phyloP scores from a whole-genome alignment of 2,113 vertebrate genomes.

The Mellivora capensis region DNA sequence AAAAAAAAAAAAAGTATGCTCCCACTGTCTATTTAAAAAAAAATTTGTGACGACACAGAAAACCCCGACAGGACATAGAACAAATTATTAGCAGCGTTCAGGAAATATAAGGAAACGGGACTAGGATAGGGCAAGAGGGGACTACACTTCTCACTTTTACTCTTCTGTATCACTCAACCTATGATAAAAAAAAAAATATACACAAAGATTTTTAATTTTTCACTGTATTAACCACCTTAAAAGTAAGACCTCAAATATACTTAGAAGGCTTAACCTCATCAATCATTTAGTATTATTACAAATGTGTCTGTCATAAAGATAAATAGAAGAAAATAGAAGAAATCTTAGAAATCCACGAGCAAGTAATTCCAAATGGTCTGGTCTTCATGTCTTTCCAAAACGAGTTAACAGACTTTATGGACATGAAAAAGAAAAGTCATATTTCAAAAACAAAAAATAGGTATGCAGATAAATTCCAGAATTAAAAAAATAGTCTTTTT shows the following conservation, averaged over 20 bases:
- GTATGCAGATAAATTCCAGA: not conserved
- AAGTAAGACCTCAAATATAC: not conserved
- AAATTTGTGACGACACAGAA: not conserved
- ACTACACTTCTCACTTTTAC: not conserved
- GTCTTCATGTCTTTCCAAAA: not conserved
- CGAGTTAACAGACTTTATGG: not conserved
- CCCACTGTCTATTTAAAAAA: not conserved
- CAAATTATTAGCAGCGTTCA: not conserved
- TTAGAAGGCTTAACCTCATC: not conserved
- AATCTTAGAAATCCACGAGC: not conserved
- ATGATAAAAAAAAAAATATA: not conserved
- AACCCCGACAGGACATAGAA: not conserved
- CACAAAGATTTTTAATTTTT: not conserved
- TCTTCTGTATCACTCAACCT: not conserved
- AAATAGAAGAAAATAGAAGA: not conserved
- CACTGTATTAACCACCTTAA: not conserved
- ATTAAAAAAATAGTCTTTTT: not conserved
- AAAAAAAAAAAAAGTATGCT: not conserved
- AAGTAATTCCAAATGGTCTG: not conserved
- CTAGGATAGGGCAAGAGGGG: fast-evolving
- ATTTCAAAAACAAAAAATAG: not conserved
- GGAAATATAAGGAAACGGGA: not conserved
- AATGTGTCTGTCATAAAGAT: not conserved
- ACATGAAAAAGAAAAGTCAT: not conserved
- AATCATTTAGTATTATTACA: not conserved